Conservation (phyloP, 2,113 vertebrate species). For the Stegostoma tigrinum region DNA sequence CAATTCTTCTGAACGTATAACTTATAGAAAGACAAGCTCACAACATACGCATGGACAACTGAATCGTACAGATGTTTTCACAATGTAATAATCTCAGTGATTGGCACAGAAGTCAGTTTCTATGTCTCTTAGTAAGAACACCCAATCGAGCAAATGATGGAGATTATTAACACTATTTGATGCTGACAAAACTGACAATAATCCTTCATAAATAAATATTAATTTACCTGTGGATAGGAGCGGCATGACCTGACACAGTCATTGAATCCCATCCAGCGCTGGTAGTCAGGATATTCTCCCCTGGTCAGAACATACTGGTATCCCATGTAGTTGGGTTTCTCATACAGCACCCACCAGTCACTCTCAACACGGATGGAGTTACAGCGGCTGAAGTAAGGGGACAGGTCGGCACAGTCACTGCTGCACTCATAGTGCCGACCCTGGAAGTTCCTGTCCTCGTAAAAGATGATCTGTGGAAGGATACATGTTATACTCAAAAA, state of each 20-base stretch:
- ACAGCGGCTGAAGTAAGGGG: constrained; percentile 41
- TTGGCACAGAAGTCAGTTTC: too few relatives aligned
- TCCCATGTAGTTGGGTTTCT: constrained; percentile 42
- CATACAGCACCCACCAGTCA: constrained; percentile 43
- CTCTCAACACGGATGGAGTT: constrained; percentile 44
- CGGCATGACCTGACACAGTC: constrained; percentile 41
- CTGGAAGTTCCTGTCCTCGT: constrained; percentile 43
- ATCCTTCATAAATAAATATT: too few relatives aligned
- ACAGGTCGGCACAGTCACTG: constrained; percentile 38
- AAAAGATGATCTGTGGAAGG: not conserved
- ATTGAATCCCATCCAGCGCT: constrained; percentile 44
- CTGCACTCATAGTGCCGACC: constrained; percentile 45
- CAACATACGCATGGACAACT: too few relatives aligned
- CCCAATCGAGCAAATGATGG: too few relatives aligned
- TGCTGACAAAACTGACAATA: too few relatives aligned
- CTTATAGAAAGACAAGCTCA: too few relatives aligned
- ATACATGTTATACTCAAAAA: not conserved
- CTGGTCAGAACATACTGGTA: constrained; percentile 43
- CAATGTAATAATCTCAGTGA: too few relatives aligned
- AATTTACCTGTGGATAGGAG: constrained; percentile 38
- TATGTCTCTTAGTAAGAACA: too few relatives aligned
- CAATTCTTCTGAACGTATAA: too few relatives aligned
- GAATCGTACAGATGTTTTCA: too few relatives aligned
- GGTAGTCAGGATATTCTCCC: constrained; percentile 43
- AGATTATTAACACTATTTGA: too few relatives aligned